A percentile compares a stretch with the other conserved stretches of the same genome.
phyloP scores from a whole-genome alignment of 2,113 vertebrate genomes.

The Suncus etruscus region DNA sequence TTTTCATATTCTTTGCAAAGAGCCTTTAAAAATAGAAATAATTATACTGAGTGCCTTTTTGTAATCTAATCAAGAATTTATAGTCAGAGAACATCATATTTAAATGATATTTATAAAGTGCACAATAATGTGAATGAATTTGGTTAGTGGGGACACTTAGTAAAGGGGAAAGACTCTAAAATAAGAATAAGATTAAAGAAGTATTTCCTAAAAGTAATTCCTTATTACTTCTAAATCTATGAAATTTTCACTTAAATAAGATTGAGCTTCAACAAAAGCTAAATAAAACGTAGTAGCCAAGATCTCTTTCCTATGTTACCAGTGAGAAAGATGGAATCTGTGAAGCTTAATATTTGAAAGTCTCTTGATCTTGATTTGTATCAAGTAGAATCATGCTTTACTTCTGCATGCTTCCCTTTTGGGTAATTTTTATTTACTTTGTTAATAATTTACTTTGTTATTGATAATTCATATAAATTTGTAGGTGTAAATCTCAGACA shows the following conservation, averaged over 20 bases:
- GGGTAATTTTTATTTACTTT: not conserved
- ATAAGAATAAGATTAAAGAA: not conserved
- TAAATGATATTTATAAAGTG: not conserved
- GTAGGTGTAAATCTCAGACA: not conserved
- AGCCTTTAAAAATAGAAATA: conserved; percentile 66
- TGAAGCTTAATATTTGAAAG: not conserved
- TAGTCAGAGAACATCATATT: not conserved
- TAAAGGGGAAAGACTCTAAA: not conserved
- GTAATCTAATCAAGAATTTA: not conserved
- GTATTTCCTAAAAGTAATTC: conserved; percentile 16
- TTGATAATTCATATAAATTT: not conserved
- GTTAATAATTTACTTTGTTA: not conserved
- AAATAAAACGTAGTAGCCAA: not conserved
- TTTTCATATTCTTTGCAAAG: conserved; percentile 84
- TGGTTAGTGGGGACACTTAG: not conserved
- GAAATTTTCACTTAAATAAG: not conserved
- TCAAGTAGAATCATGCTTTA: not conserved
- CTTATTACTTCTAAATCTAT: conserved; percentile 24
- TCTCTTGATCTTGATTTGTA: not conserved
- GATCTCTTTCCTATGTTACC: not conserved
- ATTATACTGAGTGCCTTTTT: conserved; percentile 12
- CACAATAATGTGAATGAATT: not conserved
- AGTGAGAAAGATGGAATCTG: not conserved
- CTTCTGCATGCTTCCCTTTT: too few relatives aligned
- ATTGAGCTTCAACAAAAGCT: not conserved